A percentile compares a stretch with the other conserved stretches of the same genome.
phyloP scores from a whole-genome alignment of 2,797 vertebrate species.

The Anolis apletophallus region DNA sequence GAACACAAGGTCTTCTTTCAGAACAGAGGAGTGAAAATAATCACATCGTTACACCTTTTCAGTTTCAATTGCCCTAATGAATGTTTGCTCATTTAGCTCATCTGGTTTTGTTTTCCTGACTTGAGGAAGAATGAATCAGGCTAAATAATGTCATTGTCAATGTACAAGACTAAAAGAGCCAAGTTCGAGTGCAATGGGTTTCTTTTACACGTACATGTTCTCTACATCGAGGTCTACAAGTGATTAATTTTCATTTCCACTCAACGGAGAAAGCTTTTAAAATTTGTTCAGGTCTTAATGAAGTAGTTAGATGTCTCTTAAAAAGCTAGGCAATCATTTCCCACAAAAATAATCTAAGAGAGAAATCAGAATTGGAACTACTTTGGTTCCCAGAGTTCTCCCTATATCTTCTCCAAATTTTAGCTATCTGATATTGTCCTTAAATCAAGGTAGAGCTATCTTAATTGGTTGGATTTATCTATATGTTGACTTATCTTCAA shows the following conservation, averaged over 20 bases:
- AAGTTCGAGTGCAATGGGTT: not conserved
- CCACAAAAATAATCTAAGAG: not conserved
- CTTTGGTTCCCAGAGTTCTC: not conserved
- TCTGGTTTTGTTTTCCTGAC: constrained; percentile 18
- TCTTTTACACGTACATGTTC: not conserved
- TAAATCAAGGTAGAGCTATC: no score
- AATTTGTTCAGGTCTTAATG: not conserved
- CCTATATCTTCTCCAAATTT: not conserved
- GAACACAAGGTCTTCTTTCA: constrained; percentile 23
- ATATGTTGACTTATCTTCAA: no score
- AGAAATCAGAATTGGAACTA: not conserved
- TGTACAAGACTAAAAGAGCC: not conserved
- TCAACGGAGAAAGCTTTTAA: not conserved
- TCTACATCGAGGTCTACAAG: not conserved
- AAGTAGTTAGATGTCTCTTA: not conserved
- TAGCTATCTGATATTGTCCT: not conserved
- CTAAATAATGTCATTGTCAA: constrained; percentile 1
- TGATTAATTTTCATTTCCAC: not conserved
- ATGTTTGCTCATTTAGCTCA: constrained; percentile 23
- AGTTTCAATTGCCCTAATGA: constrained; percentile 32
- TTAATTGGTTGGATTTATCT: no score
- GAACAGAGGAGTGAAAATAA: constrained; percentile 1
- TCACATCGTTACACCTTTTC: constrained; percentile 17
- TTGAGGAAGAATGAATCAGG: constrained; percentile 24
- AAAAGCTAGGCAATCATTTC: not conserved